Conservation (phyloP, 2,797 vertebrate species). For the Sciurus carolinensis region DNA sequence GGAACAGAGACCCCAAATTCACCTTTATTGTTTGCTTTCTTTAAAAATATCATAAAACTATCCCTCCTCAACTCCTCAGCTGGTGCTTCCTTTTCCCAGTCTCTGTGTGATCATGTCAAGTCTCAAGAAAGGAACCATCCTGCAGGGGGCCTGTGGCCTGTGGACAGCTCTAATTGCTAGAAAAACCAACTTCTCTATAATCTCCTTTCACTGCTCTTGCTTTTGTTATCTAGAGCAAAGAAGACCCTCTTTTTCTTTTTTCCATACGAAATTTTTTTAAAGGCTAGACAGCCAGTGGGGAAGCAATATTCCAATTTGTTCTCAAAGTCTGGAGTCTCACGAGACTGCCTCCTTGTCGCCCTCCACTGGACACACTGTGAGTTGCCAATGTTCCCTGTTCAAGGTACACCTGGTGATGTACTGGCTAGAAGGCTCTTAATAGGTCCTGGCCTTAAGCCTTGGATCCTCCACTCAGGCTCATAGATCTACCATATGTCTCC, state of each 20-base stretch:
- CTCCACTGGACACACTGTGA: neutral
- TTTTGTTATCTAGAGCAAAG: conserved; percentile 16
- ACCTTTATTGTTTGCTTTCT: neutral
- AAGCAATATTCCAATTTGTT: neutral
- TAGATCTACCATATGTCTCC: neutral
- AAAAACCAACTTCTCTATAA: neutral
- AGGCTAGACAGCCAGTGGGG: neutral
- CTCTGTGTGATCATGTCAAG: neutral
- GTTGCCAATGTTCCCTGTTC: neutral
- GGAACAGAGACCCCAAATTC: neutral
- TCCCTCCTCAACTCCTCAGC: rapidly evolving
- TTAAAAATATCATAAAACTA: neutral
- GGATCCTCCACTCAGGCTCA: neutral
- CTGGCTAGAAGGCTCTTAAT: neutral
- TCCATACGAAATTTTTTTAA: neutral
- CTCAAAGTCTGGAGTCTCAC: neutral
- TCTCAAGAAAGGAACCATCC: neutral
- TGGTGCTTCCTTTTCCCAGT: rapidly evolving
- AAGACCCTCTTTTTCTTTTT: neutral
- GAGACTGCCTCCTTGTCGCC: neutral
- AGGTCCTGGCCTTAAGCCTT: neutral
- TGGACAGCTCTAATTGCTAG: neutral
- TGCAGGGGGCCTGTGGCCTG: rapidly evolving
- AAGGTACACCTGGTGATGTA: neutral
- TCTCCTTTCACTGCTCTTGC: neutral